Evolutionary conservation across 2,888 invertebrate species (phyloP).

Genomic region (Eretmocerus hayati): DNA sequence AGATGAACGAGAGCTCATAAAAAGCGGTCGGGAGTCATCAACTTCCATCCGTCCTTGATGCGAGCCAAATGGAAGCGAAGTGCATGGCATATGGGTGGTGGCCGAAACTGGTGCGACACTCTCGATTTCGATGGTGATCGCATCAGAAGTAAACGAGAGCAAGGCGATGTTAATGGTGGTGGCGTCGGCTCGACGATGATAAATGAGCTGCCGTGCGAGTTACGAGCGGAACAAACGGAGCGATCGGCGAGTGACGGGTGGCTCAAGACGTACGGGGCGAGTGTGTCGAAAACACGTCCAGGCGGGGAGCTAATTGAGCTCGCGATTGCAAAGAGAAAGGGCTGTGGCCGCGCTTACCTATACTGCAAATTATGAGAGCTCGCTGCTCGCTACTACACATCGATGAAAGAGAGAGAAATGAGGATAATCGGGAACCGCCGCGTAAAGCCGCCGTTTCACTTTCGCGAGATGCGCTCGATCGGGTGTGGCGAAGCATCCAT

Average conservation of each 20-base stretch:
- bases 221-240: constrained; percentile 1
- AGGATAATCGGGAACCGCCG: constrained; percentile 1
- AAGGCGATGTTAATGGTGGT: too few relatives aligned
- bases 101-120: constrained; percentile 12
- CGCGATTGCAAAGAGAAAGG: too few relatives aligned
- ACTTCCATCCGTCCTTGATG: too few relatives aligned
- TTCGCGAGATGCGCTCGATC: constrained; percentile 45
- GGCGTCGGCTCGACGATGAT: not conserved
- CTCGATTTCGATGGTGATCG: constrained; percentile 15
- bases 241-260: constrained; percentile 7
- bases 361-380: too few relatives aligned
- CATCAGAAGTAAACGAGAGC: not conserved
- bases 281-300: not conserved
- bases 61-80: not conserved
- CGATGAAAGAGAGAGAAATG: constrained; percentile 2
- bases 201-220: not conserved
- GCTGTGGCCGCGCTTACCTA: too few relatives aligned
- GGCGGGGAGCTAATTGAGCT: not conserved
- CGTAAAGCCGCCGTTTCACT: constrained; percentile 40
- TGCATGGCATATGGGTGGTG: constrained; percentile 8
- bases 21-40: too few relatives aligned
- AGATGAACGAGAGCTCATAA: too few relatives aligned
- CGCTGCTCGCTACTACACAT: too few relatives aligned
- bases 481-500: constrained; percentile 27
- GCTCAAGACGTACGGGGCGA: not conserved